These are phyloP conservation scores for Scophthalmus maximus DNA, from an alignment of 2,113 vertebrate species.

Conservation along the genomic window DNA sequence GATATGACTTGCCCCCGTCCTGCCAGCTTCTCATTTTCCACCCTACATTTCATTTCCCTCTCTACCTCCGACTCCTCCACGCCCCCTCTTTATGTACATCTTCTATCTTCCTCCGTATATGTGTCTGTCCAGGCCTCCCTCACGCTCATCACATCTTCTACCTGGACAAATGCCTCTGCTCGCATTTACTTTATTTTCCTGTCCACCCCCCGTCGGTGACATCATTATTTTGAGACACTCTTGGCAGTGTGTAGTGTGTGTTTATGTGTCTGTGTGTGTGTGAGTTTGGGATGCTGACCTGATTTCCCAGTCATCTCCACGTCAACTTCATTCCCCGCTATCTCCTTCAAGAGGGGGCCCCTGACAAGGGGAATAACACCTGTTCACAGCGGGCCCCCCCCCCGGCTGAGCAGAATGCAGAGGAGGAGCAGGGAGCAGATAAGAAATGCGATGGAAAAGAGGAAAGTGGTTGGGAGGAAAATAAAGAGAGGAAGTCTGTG, in stretches of 20 bases:
- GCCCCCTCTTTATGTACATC: constrained; percentile 23
- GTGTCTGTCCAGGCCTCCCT: constrained; percentile 49
- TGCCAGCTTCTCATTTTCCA: constrained; percentile 28
- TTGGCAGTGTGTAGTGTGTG: constrained; percentile 24
- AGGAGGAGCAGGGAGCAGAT: constrained; percentile 13
- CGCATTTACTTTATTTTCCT: constrained; percentile 62
- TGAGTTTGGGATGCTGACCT: constrained; percentile 60
- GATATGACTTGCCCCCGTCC: constrained; percentile 22
- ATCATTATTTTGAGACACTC: constrained; percentile 62
- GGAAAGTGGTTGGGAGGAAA: constrained; percentile 6
- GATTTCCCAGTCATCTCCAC: constrained; percentile 58
- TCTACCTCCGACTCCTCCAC: too few species aligned
- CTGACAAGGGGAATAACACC: constrained; percentile 61
- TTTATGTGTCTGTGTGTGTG: constrained; percentile 30
- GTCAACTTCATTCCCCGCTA: constrained; percentile 48
- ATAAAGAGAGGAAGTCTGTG: neutral
- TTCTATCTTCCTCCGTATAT: constrained; percentile 25
- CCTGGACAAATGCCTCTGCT: constrained; percentile 58
- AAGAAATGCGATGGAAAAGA: too few species aligned
- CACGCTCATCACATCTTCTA: constrained; percentile 45
- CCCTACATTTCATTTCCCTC: constrained; percentile 18
- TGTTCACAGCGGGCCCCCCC: constrained; percentile 61
- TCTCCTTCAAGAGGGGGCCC: constrained; percentile 37
- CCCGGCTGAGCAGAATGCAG: constrained; percentile 18
- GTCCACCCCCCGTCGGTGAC: constrained; percentile 46